Evolutionary conservation across 2,113 vertebrate species (phyloP), one percentile per base, ranked within the genome.

Genomic region (Thermophis baileyi): DNA sequence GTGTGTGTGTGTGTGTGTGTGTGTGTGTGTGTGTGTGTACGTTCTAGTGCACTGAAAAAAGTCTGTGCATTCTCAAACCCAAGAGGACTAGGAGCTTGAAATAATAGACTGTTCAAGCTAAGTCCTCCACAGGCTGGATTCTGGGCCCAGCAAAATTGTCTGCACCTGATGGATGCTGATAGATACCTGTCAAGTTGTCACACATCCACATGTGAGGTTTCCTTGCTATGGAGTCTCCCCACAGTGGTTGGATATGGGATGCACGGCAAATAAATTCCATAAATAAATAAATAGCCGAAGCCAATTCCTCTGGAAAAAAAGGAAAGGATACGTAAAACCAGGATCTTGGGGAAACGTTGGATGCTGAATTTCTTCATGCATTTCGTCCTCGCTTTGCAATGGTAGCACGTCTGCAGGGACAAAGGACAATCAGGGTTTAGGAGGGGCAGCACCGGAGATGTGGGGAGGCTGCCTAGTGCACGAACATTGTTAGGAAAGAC

Each of bases 341-440:
- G 98, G 95, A 99, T 98, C 98, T 99, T 99, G 91, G 99, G 99
- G 95, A 99, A 99, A 97, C 98, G 99, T 98, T 99, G 99, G 95
- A 99, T 98, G 97, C 98, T 99, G 97, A 99, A 99, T 95, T 98
- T 99, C 97, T 99, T 99, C 1, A 98, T 99, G 96, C 99, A 99
- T 96, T 98, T 98, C 10, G 98, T 98, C 92, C 99, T 98, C 97
- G 98, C 96, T 97, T 99, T 98, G 97, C 99, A 99, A 94, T 97
- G 98, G 93, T 98, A 98, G 94, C 99, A 99, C 0, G 98, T 99
- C 99, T 99, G 97, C 11, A 12, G 85, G 69, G 87, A 93, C 89
- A 93, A 94, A 94, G 0, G 11, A 57, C 18, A 55, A 25, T 16
- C 86, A 20, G 0, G 2, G 27, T 92, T 74, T 74, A 69, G 63